These are phyloP conservation scores for Teinopalpus imperialis DNA, from an alignment of 2,888 invertebrate genomes.

Conservation along the genomic window DNA sequence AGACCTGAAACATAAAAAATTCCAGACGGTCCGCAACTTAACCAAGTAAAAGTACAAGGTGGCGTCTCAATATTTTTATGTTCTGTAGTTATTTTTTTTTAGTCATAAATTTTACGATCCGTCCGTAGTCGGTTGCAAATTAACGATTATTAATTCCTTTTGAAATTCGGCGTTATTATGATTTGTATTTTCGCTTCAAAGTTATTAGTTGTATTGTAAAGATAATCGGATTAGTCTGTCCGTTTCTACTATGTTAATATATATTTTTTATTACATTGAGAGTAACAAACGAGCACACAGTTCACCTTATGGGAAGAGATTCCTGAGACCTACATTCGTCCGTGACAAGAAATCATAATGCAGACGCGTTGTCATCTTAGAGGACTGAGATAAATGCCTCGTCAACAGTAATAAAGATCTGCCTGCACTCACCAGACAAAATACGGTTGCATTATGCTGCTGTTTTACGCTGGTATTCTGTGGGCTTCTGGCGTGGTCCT, in stretches of 20 bases:
- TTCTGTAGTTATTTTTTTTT: background rate
- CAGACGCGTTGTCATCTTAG: too few relatives aligned
- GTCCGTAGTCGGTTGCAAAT: slow-evolving; percentile 21
- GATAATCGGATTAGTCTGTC: background rate
- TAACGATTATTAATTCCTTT: slow-evolving; percentile 1
- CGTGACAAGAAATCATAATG: too few relatives aligned
- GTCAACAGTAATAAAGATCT: too few relatives aligned
- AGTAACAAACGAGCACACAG: too few relatives aligned
- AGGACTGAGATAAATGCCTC: too few relatives aligned
- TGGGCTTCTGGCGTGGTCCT: too few relatives aligned
- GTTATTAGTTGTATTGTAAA: background rate
- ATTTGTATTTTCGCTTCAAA: background rate
- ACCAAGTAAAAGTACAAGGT: slow-evolving; percentile 27
- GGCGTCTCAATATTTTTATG: slow-evolving; percentile 19
- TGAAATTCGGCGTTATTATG: background rate
- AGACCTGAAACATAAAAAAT: slow-evolving; percentile 1
- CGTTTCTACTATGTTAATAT: background rate
- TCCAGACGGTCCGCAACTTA: slow-evolving; percentile 4
- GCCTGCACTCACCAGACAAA: too few relatives aligned
- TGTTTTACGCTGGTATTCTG: too few relatives aligned
- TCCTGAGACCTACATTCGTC: too few relatives aligned
- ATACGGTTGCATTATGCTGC: too few relatives aligned
- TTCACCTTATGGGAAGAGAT: too few relatives aligned
- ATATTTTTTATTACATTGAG: background rate
- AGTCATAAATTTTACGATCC: slow-evolving; percentile 26